A percentile compares a stretch with the other conserved stretches of the same genome.
Evolutionary conservation across 2,888 invertebrate species (phyloP).

Genomic region (Archips xylosteana): DNA sequence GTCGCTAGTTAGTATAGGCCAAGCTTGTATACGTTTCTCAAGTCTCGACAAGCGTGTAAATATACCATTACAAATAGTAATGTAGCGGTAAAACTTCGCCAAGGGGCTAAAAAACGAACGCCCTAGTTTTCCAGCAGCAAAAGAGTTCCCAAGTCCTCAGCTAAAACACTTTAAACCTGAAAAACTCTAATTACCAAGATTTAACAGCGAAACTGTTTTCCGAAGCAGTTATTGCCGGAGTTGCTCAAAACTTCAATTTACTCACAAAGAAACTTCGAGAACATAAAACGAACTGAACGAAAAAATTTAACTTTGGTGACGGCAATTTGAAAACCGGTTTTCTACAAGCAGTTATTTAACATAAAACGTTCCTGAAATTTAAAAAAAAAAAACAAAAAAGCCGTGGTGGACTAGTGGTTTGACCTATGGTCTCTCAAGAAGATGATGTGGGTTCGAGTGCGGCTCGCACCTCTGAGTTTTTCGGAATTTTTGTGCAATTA

Average conservation of each 20-base stretch:
- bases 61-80: background rate
- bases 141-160: constrained; percentile 10
- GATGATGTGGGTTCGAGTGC: too few species aligned
- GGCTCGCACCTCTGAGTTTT: too few species aligned
- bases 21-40: too few species aligned
- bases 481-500: too few species aligned
- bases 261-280: constrained; percentile 44
- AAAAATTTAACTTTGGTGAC: constrained; percentile 48
- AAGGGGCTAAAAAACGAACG: background rate
- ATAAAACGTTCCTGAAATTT: too few species aligned
- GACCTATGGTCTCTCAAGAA: too few species aligned
- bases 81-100: constrained; percentile 1
- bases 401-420: too few species aligned
- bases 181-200: constrained; percentile 50
- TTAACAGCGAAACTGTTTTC: constrained; percentile 49
- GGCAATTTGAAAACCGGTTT: too few species aligned
- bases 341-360: too few species aligned
- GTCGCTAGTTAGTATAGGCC: too few species aligned
- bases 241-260: constrained; percentile 43
- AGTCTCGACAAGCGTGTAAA: too few species aligned
- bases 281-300: constrained; percentile 47
- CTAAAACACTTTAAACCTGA: constrained; percentile 42
- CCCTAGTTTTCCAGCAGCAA: background rate
- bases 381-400: too few species aligned
- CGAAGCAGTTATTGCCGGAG: constrained; percentile 44